Evolutionary conservation across 2,888 invertebrate species (phyloP), one percentile per base, ranked within the genome.

Genomic region (Ormyrus nitidulus): DNA sequence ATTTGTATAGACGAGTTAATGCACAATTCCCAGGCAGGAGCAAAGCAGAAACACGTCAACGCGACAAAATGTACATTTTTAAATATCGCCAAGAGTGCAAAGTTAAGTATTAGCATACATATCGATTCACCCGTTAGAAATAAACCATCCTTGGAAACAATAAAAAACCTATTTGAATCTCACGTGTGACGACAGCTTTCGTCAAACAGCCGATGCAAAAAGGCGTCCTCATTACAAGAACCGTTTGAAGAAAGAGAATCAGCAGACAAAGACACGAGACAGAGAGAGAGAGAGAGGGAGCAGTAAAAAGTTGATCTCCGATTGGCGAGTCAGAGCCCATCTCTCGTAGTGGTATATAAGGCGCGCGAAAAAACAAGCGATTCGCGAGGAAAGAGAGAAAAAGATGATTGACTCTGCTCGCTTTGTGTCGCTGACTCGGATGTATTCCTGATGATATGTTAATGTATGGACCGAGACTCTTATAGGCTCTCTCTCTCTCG

Each of bases 361-460:
- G 34, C 34, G 34, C 19, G 53, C 9, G 8, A 11, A 34, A 66
- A 10, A 66, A 66, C 19, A 53, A 53, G n/a, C 9, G 9, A 66
- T 48, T 8, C 51, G 11, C 53, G 34, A 19, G 44, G 53, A 13
- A 34, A 34, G 34, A 34, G 34, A 34, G 34, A 34, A 34, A 34
- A 34, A 34, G 34, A 66, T 72, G 72, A 77, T 72, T 62, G 65
- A 72, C 71, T 72, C 53, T 48, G 56, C 4, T 8, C 48, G 73
- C 74, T 51, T 66, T 75, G 75, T 74, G 62, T 71, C 59, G 13
- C 69, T 81, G 82, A 78, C 83, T 82, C 83, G 75, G 61, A 46
- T 82, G 81, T 82, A 79, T 82, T 83, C 80, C 82, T 87, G 88
- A 88, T 87, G 87, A 87, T 87, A 88, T 87, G 88, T 87, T 87